Evolutionary conservation across 2,888 invertebrate genomes (phyloP).

Genomic region (Folsomia manolachei): DNA sequence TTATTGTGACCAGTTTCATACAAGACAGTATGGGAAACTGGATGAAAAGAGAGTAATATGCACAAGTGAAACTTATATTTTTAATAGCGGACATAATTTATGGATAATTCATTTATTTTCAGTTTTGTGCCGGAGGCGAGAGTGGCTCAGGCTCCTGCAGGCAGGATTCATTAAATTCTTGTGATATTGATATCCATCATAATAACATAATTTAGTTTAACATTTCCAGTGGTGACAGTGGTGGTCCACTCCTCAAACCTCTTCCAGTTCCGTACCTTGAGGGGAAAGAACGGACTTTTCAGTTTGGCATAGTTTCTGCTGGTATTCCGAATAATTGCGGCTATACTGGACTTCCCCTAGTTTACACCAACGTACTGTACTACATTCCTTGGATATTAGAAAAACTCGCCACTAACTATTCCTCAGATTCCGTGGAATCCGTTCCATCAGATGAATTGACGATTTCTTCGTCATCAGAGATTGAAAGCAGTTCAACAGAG

Average conservation of each 20-base stretch:
- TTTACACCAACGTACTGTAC: conserved; percentile 40
- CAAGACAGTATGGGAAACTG: conserved; percentile 30
- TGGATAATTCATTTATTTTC: background rate
- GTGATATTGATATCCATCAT: background rate
- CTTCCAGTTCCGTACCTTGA: conserved; percentile 13
- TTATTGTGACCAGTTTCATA: conserved; percentile 41
- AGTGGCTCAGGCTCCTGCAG: conserved; percentile 32
- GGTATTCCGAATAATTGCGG: conserved; percentile 38
- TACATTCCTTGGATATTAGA: conserved; percentile 46
- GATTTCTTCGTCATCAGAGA: background rate
- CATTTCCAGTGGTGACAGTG: conserved; percentile 32
- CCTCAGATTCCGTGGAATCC: conserved; percentile 9
- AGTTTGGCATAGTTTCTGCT: conserved; percentile 41
- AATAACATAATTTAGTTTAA: background rate
- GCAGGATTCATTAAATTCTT: conserved; percentile 4
- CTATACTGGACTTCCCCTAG: conserved; percentile 37
- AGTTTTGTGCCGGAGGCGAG: conserved; percentile 43
- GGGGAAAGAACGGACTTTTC: conserved; percentile 30
- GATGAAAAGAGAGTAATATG: conserved; percentile 19
- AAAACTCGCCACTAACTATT: conserved; percentile 22
- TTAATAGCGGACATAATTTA: too few species aligned
- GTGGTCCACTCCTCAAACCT: conserved; percentile 28
- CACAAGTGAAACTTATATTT: background rate
- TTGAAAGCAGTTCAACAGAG: background rate
- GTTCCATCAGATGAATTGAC: background rate